Percentiles rank a stretch among this genome's conserved stretches.
Conservation (phyloP, 1,140 invertebrate species). For the Lasioglossum baleicum region DNA sequence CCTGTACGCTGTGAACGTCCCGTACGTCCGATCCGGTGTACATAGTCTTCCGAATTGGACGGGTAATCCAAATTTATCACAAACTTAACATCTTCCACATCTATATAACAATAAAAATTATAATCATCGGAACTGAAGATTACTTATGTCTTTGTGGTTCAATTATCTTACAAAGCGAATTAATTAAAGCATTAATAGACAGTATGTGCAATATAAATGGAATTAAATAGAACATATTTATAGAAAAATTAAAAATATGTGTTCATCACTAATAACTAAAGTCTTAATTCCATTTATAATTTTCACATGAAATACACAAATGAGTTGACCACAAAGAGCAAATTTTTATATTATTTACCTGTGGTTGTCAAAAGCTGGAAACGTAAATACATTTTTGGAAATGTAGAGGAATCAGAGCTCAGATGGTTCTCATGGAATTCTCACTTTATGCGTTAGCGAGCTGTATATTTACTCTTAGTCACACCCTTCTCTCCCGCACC, state of each 20-base stretch:
- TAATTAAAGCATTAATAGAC: slow-evolving; percentile 48
- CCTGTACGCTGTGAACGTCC: slow-evolving; percentile 90
- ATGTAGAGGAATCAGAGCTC: slow-evolving; percentile 81
- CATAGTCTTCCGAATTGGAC: slow-evolving; percentile 94
- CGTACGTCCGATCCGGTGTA: slow-evolving; percentile 94
- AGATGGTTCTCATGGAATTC: slow-evolving; percentile 79
- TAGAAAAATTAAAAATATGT: no score
- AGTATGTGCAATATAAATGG: slow-evolving; percentile 53
- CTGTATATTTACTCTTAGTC: slow-evolving; percentile 75
- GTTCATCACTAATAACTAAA: not conserved
- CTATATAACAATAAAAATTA: slow-evolving; percentile 79
- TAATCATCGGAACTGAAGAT: slow-evolving; percentile 45
- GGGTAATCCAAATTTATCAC: slow-evolving; percentile 97
- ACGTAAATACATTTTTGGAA: slow-evolving; percentile 79
- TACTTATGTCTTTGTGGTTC: slow-evolving; percentile 77
- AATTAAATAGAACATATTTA: slow-evolving; percentile 39
- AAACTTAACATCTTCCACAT: slow-evolving; percentile 95
- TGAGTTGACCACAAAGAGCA: slow-evolving; percentile 78
- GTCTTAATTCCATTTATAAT: slow-evolving; percentile 65
- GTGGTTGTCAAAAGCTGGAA: slow-evolving; percentile 76
- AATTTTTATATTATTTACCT: slow-evolving; percentile 77
- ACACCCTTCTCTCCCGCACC: slow-evolving; percentile 80
- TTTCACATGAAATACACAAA: slow-evolving; percentile 40
- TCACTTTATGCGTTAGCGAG: slow-evolving; percentile 75
- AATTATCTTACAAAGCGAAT: slow-evolving; percentile 74